Evolutionary conservation across 2,797 vertebrate species (phyloP).

Genomic region (Pseudochromis fuscus): DNA sequence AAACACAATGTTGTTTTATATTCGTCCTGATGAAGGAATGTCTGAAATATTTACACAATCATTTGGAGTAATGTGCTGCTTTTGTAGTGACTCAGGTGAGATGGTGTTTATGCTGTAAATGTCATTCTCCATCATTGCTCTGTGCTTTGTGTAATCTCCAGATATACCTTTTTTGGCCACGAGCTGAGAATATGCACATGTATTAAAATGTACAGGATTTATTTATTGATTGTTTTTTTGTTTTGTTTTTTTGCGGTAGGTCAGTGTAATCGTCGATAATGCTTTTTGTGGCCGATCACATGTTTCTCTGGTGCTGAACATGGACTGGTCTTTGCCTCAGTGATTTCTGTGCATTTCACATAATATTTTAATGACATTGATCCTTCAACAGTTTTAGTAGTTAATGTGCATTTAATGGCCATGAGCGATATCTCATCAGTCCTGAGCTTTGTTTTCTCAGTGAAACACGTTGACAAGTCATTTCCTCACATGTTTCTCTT

Average conservation of each 20-base stretch:
- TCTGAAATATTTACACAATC: constrained; percentile 69
- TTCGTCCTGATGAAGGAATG: constrained; percentile 35
- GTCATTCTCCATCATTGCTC: constrained; percentile 12
- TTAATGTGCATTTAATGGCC: not conserved
- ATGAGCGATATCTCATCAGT: too few species aligned
- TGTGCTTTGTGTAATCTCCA: constrained; percentile 33
- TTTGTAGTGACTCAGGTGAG: constrained; percentile 25
- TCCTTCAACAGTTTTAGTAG: not conserved
- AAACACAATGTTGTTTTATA: constrained; percentile 51
- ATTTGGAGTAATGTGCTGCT: constrained; percentile 51
- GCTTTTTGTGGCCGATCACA: too few species aligned
- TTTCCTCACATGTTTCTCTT: not conserved
- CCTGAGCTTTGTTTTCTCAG: not conserved
- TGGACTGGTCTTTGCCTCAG: constrained; percentile 7
- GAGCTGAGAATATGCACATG: constrained; percentile 23
- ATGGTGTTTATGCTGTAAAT: constrained; percentile 44
- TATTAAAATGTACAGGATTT: not conserved
- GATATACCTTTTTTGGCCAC: constrained; percentile 24
- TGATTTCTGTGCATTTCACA: constrained; percentile 20
- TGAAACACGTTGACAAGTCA: not conserved
- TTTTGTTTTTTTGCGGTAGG: constrained; percentile 32
- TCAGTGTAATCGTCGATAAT: constrained; percentile 14
- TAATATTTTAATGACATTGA: constrained; percentile 17
- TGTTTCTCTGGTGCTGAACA: constrained; percentile 26
- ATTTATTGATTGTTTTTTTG: too few species aligned